Conservation (phyloP, 2,888 invertebrate species). For the Synanthedon formicaeformis region DNA sequence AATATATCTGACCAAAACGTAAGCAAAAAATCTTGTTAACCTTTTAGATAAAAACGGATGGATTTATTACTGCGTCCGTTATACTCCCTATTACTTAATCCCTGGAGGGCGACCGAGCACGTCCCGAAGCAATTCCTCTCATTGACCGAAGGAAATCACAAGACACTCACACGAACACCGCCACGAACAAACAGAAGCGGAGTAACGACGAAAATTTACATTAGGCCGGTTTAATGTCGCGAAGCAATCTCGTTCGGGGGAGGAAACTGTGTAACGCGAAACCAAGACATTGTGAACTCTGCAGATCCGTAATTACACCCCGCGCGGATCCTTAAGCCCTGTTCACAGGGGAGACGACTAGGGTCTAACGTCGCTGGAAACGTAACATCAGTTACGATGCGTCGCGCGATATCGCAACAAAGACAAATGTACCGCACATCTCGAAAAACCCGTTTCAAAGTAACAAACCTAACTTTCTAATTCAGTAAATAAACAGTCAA, state of each 20-base stretch:
- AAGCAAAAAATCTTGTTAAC: background rate
- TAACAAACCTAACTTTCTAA: conserved; percentile 46
- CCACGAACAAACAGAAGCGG: conserved; percentile 45
- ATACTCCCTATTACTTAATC: conserved; percentile 16
- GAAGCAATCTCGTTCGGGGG: conserved; percentile 60
- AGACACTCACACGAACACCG: conserved; percentile 24
- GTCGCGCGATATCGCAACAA: conserved; percentile 47
- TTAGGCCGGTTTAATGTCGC: conserved; percentile 64
- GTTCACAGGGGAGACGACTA: conserved; percentile 5
- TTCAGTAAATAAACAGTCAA: conserved; percentile 26
- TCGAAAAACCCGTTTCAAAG: conserved; percentile 25
- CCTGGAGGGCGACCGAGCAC: conserved; percentile 17
- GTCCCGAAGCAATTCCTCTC: conserved; percentile 19
- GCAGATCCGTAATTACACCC: conserved; percentile 9
- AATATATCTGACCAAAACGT: background rate
- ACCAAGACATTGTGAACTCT: conserved; percentile 35
- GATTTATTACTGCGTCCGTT: conserved; percentile 20
- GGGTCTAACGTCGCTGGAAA: conserved; percentile 32
- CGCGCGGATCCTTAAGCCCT: background rate
- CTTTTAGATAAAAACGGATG: conserved; percentile 21
- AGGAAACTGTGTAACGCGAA: conserved; percentile 41
- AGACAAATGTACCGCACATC: conserved; percentile 58
- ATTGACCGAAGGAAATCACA: conserved; percentile 44
- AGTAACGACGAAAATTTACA: conserved; percentile 62
- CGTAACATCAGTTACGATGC: conserved; percentile 47